These are phyloP conservation scores for Gymnocephalus cernua DNA, from an alignment of 2,113 vertebrate species.

Conservation along the genomic window DNA sequence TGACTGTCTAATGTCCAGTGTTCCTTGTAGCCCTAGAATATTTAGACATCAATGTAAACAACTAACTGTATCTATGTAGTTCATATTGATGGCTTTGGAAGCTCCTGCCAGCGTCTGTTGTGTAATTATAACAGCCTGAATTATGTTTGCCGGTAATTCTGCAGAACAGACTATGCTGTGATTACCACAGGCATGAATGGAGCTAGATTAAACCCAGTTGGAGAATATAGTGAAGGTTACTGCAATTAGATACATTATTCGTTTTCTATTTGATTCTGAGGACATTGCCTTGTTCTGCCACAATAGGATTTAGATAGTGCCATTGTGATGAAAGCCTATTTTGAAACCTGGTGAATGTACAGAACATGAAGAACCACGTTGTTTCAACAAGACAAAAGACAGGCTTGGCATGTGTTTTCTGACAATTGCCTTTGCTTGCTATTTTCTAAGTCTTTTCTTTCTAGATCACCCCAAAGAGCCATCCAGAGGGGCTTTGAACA, in stretches of 20 bases:
- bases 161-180: conserved; percentile 70
- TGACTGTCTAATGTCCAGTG: conserved; percentile 32
- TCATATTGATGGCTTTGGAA: conserved; percentile 61
- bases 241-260: conserved; percentile 86
- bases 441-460: conserved; percentile 73
- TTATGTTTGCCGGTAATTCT: conserved; percentile 77
- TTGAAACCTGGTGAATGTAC: conserved; percentile 76
- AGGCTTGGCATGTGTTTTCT: conserved; percentile 69
- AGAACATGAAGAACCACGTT: conserved; percentile 75
- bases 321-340: conserved; percentile 80
- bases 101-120: conserved; percentile 67
- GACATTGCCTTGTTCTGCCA: conserved; percentile 72
- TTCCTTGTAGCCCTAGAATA: conserved; percentile 31
- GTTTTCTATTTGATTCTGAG: conserved; percentile 67
- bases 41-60: conserved; percentile 45
- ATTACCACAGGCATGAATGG: conserved; percentile 81
- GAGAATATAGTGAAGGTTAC: conserved; percentile 84
- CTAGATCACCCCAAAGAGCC: conserved; percentile 69
- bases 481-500: conserved; percentile 52
- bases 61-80: conserved; percentile 48
- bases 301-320: conserved; percentile 80
- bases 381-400: conserved; percentile 77
- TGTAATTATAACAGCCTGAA: conserved; percentile 78
- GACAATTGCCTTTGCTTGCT: conserved; percentile 67
- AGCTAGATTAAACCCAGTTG: conserved; percentile 86